Base-by-base conservation (phyloP, 2,888 invertebrate species). In the Dolichopus griseipennis region DNA sequence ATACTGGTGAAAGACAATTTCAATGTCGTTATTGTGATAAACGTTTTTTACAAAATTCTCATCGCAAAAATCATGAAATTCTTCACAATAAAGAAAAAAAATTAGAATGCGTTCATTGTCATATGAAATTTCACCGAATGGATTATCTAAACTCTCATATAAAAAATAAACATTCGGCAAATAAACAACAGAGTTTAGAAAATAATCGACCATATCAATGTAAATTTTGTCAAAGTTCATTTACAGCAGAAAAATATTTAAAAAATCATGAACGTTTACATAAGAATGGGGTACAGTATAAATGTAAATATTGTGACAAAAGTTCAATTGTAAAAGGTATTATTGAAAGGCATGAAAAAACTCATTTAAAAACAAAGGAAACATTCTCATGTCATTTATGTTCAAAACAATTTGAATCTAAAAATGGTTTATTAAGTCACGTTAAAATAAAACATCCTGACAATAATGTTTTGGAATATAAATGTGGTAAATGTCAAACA, bases 401-500 rank as follows among this genome's bases (percentile, higher is more conserved):
- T 10, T 34, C 64, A 7, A 64, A 64, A 64, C 33, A 37, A 37
- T 64, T 64, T 64, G 37, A 37, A 37, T 64, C 64, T 18, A 33
- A 33, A 33, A 64, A 64, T 64, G 64, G 64, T 37, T 64, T 64
- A 64, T 20, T 64, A 64, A 64, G 33, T 64, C 64, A 64, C 37
- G 10, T 33, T 18, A 33, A 34, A 34, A 64, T 10, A 20, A 64
- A 64, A 64, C 64, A 64, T 64, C 64, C 64, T 34, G 64, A 37
- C 37, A 64, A 64, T 37, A 18, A 20, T 33, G 9, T 64, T 22
- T 33, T 64, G 34, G n/a, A 64, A 64, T 37, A n/a, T 3, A 64
- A 37, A 64, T 64, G 64, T 20, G 64, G 64, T 2, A 33, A 64
- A 64, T 64, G 64, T 37, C 4, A 64, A 18, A 2, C 33, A 9